Conservation (phyloP, 2,113 vertebrate genomes). For the Urocynchramus pylzowi region DNA sequence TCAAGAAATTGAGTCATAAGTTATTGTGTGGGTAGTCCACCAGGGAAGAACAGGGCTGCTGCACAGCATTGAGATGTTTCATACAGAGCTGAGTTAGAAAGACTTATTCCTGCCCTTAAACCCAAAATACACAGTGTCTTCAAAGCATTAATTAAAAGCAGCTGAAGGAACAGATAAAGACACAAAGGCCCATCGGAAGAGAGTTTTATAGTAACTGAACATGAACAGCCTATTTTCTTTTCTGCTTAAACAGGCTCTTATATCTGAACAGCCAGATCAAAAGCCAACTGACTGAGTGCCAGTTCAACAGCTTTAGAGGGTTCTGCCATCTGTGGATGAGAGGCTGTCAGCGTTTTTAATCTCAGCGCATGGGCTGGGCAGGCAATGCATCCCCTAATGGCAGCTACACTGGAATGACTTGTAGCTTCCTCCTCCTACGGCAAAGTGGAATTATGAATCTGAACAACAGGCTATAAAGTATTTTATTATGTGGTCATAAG, state of each 20-base stretch:
- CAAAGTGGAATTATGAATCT: conserved; percentile 30
- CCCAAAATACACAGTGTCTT: background rate
- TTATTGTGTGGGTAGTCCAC: background rate
- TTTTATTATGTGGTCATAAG: conserved; percentile 29
- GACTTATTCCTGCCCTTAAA: background rate
- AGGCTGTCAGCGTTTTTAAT: conserved; percentile 44
- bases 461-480: conserved; percentile 31
- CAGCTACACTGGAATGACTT: conserved; percentile 16
- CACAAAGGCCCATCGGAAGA: background rate
- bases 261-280: conserved; percentile 40
- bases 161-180: conserved; percentile 46
- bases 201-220: conserved; percentile 5
- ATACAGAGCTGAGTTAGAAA: background rate
- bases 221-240: conserved; percentile 23
- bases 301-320: conserved; percentile 39
- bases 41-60: background rate
- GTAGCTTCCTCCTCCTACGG: background rate
- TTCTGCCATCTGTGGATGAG: conserved; percentile 16
- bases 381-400: background rate
- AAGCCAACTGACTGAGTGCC: conserved; percentile 46
- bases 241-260: conserved; percentile 13
- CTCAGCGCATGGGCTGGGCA: background rate
- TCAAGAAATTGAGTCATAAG: conserved; percentile 2
- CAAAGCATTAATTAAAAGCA: conserved; percentile 49
- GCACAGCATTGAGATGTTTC: background rate